These are phyloP conservation scores for Suillia variegata DNA, from an alignment of 2,888 invertebrate genomes.

Conservation along the genomic window DNA sequence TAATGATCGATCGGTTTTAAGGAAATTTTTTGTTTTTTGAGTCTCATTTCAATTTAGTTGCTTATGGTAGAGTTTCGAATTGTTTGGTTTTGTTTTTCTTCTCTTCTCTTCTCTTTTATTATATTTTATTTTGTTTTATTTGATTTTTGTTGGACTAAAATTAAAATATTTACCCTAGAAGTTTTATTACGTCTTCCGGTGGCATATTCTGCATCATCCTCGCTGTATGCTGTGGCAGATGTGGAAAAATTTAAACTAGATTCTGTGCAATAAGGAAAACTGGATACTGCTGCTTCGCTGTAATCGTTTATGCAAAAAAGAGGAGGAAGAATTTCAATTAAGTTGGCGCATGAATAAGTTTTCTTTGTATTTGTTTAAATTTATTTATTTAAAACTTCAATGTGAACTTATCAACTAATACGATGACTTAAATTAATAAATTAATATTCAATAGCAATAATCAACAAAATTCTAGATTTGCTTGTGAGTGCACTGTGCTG, in stretches of 20 bases:
- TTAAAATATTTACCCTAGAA: constrained; percentile 66
- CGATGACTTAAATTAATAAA: not conserved
- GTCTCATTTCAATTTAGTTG: constrained; percentile 16
- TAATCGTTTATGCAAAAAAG: constrained; percentile 48
- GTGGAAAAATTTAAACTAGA: constrained; percentile 70
- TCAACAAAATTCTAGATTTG: not conserved
- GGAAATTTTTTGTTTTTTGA: constrained; percentile 16
- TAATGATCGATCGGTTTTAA: constrained; percentile 8
- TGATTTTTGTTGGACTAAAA: too few species aligned
- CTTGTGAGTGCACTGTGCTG: too few species aligned
- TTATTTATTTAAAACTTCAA: not conserved
- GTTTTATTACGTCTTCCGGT: constrained; percentile 75
- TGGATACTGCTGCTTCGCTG: constrained; percentile 62
- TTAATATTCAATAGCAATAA: not conserved
- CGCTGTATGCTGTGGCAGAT: constrained; percentile 67
- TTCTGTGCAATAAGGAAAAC: constrained; percentile 63
- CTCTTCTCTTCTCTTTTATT: too few species aligned
- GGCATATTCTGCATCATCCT: constrained; percentile 76
- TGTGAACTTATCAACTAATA: not conserved
- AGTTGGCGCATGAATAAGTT: constrained; percentile 25
- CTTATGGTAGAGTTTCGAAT: constrained; percentile 17
- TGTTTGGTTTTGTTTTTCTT: constrained; percentile 20
- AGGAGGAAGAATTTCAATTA: constrained; percentile 47
- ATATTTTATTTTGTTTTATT: constrained; percentile 26
- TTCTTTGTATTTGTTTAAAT: too few species aligned